Evolutionary conservation across 2,888 invertebrate species (phyloP).

Genomic region (Agrenia bidenticulata): DNA sequence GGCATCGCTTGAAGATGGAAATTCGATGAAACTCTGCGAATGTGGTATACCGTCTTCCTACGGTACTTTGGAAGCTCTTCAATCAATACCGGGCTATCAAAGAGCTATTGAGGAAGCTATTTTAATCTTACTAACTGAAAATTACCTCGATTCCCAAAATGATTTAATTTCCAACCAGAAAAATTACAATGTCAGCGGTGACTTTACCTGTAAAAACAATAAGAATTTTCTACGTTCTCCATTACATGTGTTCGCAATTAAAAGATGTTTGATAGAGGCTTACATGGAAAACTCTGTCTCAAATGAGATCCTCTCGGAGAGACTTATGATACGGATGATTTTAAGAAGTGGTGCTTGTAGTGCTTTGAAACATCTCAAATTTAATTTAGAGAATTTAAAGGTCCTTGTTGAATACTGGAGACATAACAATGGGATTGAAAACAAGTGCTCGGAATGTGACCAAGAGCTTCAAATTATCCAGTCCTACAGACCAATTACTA

Average conservation of each 20-base stretch:
- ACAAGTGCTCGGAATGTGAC: conserved; percentile 4
- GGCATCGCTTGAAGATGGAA: conserved; percentile 42
- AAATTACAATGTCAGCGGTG: neutral
- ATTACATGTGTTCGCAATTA: conserved; percentile 44
- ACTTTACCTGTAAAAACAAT: neutral
- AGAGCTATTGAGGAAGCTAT: conserved; percentile 43
- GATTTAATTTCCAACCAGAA: too few species aligned
- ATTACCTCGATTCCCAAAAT: conserved; percentile 30
- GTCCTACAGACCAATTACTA: conserved; percentile 31
- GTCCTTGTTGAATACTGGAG: conserved; percentile 20
- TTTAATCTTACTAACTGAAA: conserved; percentile 31
- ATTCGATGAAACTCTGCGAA: conserved; percentile 36
- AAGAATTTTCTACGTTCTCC: neutral
- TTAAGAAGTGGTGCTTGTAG: conserved; percentile 36
- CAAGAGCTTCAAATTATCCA: conserved; percentile 6
- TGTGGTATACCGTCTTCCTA: conserved; percentile 43
- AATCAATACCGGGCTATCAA: conserved; percentile 30
- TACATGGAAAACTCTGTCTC: conserved; percentile 29
- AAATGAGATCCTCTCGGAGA: conserved; percentile 30
- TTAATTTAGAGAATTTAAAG: conserved; percentile 27
- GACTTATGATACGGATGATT: conserved; percentile 33
- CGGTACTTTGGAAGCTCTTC: conserved; percentile 31
- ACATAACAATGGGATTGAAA: neutral
- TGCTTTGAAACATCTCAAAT: conserved; percentile 31
- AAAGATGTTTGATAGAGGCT: conserved; percentile 35